A percentile compares a stretch with the other conserved stretches of the same genome.
phyloP scores from a whole-genome alignment of 2,888 invertebrate species.

The Agrotis clavis region DNA sequence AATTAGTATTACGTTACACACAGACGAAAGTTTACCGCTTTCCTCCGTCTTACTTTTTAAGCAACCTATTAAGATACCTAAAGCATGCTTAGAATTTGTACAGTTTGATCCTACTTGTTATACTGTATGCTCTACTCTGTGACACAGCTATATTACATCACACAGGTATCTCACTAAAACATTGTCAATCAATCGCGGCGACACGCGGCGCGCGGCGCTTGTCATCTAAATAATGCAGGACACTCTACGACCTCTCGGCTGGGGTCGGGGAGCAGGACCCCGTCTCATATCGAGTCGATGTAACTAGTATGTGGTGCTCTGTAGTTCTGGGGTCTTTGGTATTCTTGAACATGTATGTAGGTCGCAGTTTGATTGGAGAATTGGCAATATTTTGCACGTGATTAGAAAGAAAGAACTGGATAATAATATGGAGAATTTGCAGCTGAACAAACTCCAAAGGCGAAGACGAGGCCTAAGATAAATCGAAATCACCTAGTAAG shows the following conservation, averaged over 20 bases:
- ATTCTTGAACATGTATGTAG: slow-evolving; percentile 5
- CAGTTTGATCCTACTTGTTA: not conserved
- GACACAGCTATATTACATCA: slow-evolving; percentile 1
- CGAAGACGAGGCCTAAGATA: too few relatives aligned
- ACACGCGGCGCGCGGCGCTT: slow-evolving; percentile 41
- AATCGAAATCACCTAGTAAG: too few relatives aligned
- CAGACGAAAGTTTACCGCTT: too few relatives aligned
- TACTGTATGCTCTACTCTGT: not conserved
- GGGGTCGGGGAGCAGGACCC: not conserved
- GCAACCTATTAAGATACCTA: too few relatives aligned
- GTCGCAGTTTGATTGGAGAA: slow-evolving; percentile 1
- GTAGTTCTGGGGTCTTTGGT: slow-evolving; percentile 1
- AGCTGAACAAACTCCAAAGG: not conserved
- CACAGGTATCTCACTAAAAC: slow-evolving; percentile 40
- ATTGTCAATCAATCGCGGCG: slow-evolving; percentile 60
- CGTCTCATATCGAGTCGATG: slow-evolving; percentile 43
- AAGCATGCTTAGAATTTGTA: not conserved
- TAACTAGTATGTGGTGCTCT: slow-evolving; percentile 32
- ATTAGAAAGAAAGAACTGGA: too few relatives aligned
- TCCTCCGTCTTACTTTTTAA: not conserved
- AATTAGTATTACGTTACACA: too few relatives aligned
- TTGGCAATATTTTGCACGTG: not conserved
- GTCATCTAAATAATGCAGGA: slow-evolving; percentile 66
- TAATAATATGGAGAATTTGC: not conserved
- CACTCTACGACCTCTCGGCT: slow-evolving; percentile 21